A percentile compares a stretch with the other conserved stretches of the same genome.
Evolutionary conservation across 2,113 vertebrate genomes (phyloP).

Genomic region (Hyla sarda): DNA sequence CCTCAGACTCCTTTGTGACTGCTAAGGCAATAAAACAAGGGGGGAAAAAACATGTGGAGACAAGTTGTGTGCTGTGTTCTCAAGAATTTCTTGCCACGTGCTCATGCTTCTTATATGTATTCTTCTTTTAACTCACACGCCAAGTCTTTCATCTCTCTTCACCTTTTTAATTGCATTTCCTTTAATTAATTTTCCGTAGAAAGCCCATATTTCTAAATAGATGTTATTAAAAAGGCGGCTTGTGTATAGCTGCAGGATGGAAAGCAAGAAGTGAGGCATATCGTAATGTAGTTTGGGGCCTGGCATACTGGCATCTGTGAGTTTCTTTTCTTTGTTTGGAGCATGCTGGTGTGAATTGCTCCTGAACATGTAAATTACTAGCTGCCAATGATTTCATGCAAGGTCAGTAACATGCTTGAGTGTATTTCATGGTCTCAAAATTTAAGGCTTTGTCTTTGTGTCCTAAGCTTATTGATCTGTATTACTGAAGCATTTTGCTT

Average conservation of each 20-base stretch:
- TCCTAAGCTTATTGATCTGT: conserved; percentile 40
- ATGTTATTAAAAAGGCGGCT: not conserved
- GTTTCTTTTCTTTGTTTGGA: not conserved
- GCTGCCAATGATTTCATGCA: not conserved
- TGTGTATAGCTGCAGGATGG: not conserved
- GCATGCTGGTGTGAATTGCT: not conserved
- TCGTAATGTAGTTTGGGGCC: no score
- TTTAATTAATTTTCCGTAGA: not conserved
- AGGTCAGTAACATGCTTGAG: not conserved
- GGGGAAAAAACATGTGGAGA: conserved; percentile 70
- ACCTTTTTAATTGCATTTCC: conserved; percentile 23
- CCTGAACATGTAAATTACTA: not conserved
- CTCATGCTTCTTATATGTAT: not conserved
- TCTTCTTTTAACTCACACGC: conserved; percentile 7
- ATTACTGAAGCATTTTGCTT: not conserved
- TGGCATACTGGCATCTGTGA: not conserved
- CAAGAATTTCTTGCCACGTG: conserved; percentile 36
- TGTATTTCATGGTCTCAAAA: not conserved
- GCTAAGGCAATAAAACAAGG: conserved; percentile 63
- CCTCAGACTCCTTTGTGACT: conserved; percentile 76
- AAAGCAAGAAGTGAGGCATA: no score
- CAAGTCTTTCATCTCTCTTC: conserved; percentile 19
- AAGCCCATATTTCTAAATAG: not conserved
- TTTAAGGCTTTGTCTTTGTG: not conserved
- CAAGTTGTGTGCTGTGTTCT: conserved; percentile 7